phyloP scores from a whole-genome alignment of 2,113 vertebrate species.

The Labrus mixtus region DNA sequence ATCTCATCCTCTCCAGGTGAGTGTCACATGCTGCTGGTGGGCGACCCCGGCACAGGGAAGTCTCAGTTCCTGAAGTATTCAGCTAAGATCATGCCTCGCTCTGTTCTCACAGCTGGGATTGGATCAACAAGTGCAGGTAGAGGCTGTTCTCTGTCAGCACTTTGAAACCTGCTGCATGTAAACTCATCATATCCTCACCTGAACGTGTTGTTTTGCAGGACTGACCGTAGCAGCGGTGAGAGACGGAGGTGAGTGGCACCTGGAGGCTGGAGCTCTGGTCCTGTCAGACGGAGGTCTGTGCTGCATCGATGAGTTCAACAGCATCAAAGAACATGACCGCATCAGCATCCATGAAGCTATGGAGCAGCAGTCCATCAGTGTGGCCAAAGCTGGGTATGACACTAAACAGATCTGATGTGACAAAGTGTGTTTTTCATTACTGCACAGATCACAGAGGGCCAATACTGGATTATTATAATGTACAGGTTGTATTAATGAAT shows the following conservation, averaged over 20 bases:
- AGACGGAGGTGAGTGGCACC: constrained; percentile 84
- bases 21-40: constrained; percentile 95
- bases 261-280: constrained; percentile 89
- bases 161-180: too few species aligned
- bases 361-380: constrained; percentile 98
- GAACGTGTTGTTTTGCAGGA: constrained; percentile 48
- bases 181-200: too few species aligned
- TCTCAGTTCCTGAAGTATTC: constrained; percentile 98
- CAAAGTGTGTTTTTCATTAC: neutral
- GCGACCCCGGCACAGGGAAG: constrained; percentile 97
- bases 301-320: constrained; percentile 98
- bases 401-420: neutral
- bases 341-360: constrained; percentile 98
- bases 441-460: too few species aligned
- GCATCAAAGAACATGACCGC: constrained; percentile 96
- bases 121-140: constrained; percentile 97
- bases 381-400: constrained; percentile 94
- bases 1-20: constrained; percentile 84
- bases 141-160: neutral
- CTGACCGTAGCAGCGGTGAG: constrained; percentile 84
- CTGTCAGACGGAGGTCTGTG: constrained; percentile 95
- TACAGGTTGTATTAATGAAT: too few species aligned
- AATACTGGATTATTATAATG: too few species aligned
- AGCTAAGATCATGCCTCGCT: constrained; percentile 94
- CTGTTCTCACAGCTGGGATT: constrained; percentile 95